phyloP scores from a whole-genome alignment of 64 coral and sea anemone genomes.

The Stichodactyla helianthus region DNA sequence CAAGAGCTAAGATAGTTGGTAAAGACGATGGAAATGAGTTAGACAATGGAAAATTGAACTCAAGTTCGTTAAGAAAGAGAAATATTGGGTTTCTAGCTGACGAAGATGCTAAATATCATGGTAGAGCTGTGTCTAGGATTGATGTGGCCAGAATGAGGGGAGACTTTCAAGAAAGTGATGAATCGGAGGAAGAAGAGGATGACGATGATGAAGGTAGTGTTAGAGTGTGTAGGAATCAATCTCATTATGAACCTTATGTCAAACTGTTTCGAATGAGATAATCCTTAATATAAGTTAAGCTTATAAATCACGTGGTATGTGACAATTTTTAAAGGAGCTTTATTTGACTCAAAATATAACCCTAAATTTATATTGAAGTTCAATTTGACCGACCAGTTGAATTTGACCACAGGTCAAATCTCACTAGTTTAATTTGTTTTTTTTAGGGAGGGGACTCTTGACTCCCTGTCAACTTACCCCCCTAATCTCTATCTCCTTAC shows the following conservation, averaged over 20 bases:
- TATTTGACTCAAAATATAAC: too few relatives aligned
- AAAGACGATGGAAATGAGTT: background rate
- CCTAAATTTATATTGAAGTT: too few relatives aligned
- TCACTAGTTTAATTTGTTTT: too few relatives aligned
- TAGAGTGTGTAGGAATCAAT: background rate
- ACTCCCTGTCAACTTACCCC: too few relatives aligned
- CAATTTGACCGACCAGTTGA: too few relatives aligned
- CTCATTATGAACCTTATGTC: background rate
- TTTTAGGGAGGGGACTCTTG: too few relatives aligned
- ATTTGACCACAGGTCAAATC: too few relatives aligned
- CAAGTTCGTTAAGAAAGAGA: slow-evolving; percentile 47
- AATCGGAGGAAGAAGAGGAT: slow-evolving; percentile 12
- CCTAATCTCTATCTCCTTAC: too few relatives aligned
- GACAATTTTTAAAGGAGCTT: too few relatives aligned
- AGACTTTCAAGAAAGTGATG: slow-evolving; percentile 5
- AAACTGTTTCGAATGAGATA: too few relatives aligned
- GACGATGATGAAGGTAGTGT: slow-evolving; percentile 1
- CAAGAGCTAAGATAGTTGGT: slow-evolving; percentile 56
- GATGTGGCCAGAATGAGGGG: slow-evolving; percentile 38
- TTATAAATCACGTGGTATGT: too few relatives aligned
- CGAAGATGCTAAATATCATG: slow-evolving; percentile 72
- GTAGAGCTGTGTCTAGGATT: slow-evolving; percentile 41
- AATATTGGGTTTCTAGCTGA: slow-evolving; percentile 47
- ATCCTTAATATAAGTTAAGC: too few relatives aligned
- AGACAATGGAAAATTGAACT: background rate